These are phyloP conservation scores for Xyliphius kryptos DNA, from an alignment of 2,113 vertebrate species.

Conservation along the genomic window DNA sequence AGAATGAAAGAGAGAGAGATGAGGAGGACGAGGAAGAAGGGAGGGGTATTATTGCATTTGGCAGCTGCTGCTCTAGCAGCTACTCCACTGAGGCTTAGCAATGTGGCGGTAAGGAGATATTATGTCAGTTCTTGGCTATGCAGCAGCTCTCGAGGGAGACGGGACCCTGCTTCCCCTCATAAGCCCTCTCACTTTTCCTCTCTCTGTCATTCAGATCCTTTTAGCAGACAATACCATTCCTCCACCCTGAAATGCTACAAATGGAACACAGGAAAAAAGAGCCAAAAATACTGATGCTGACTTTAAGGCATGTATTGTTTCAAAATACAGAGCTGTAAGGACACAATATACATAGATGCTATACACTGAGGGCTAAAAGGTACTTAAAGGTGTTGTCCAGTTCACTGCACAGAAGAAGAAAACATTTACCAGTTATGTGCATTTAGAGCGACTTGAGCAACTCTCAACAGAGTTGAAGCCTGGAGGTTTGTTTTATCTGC, in stretches of 20 bases:
- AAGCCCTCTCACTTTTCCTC: slow-evolving; percentile 33
- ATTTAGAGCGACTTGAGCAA: no score
- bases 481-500: no score
- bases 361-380: not conserved
- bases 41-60: slow-evolving; percentile 79
- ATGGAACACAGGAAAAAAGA: slow-evolving; percentile 25
- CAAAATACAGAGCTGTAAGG: slow-evolving; percentile 1
- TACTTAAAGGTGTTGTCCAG: no score
- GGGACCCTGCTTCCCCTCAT: slow-evolving; percentile 41
- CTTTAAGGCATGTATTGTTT: no score
- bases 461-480: no score
- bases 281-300: slow-evolving; percentile 16
- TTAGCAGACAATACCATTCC: slow-evolving; percentile 31
- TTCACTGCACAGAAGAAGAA: no score
- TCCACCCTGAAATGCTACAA: slow-evolving; percentile 13
- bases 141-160: slow-evolving; percentile 51
- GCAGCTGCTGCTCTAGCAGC: slow-evolving; percentile 63
- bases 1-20: slow-evolving; percentile 11
- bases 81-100: slow-evolving; percentile 56
- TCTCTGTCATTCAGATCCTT: slow-evolving; percentile 28
- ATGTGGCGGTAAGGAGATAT: slow-evolving; percentile 81
- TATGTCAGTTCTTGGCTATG: slow-evolving; percentile 82
- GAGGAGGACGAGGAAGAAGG: slow-evolving; percentile 27
- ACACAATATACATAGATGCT: slow-evolving; percentile 5
- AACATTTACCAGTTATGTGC: no score